Percentiles rank a stretch among this genome's conserved stretches.
Evolutionary conservation across 1,140 invertebrate genomes (phyloP).

Genomic region (Camponotus vicinus): DNA sequence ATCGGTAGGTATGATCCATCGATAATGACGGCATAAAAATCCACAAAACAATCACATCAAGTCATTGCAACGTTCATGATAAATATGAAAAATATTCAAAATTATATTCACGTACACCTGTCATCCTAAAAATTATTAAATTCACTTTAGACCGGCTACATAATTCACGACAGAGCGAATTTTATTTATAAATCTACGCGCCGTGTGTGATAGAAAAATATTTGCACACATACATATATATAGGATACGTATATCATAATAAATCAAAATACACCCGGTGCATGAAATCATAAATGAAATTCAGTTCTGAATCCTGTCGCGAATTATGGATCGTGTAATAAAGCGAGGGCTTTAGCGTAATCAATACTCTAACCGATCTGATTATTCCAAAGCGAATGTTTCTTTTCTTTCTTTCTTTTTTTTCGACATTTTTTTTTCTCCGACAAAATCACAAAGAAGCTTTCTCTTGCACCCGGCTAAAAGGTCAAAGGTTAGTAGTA

Average conservation of each 20-base stretch:
- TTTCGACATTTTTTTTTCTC: background rate
- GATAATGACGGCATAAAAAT: background rate
- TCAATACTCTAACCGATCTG: constrained; percentile 25
- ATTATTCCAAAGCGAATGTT: background rate
- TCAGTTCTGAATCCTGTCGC: constrained; percentile 8
- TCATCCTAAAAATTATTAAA: background rate
- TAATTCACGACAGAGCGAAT: background rate
- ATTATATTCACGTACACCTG: background rate
- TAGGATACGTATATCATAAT: background rate
- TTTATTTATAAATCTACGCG: constrained; percentile 17
- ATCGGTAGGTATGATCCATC: background rate
- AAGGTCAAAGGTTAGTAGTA: background rate
- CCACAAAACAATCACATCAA: background rate
- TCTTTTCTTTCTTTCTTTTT: too few species aligned
- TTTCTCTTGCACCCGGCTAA: background rate
- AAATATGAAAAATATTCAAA: background rate
- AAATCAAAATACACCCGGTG: constrained; percentile 17
- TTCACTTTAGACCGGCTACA: background rate
- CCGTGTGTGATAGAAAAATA: background rate
- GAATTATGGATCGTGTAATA: constrained; percentile 18
- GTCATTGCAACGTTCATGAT: background rate
- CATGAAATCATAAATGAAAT: constrained; percentile 30
- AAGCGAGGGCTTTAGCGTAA: background rate
- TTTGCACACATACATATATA: background rate
- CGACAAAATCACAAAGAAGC: background rate